Evolutionary conservation across 2,797 vertebrate species (phyloP), one percentile per base, ranked within the genome.

Genomic region (Caiman crocodilus): DNA sequence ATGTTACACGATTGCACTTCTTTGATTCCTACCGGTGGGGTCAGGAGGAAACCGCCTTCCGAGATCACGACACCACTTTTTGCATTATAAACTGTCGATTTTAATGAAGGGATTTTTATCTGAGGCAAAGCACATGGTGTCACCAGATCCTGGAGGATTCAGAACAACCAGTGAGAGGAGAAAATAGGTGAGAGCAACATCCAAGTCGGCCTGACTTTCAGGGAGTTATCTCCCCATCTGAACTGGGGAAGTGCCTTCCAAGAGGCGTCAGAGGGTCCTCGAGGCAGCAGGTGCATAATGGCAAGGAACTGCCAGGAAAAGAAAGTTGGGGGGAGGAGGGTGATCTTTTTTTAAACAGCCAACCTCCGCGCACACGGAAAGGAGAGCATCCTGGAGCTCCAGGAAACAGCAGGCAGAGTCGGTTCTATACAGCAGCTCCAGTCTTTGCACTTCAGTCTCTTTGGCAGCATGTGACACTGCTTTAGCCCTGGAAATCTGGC

Each of bases 401-500:
- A 50, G 42, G 42, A 50, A 50, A 50, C 42, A 10, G 42, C 42
- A 50, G 42, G 42, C 42, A 50, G 42, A 42, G 14, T 73, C 35
- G 3, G 15, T 73, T 73, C 69, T 25, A 80, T 91, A 5, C 30
- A 28, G 82, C 88, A 83, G 78, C 25, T 77, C 42, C 26, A 6
- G 21, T 32, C 58, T 82, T 67, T 84, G 76, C 21, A 1, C 59
- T 90, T 90, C 58, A 65, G 25, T 69, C 87, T 80, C 2, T 67
- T 89, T 94, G 94, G 94, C 93, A 93, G 93, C 93, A 95, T 90
- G 88, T 94, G 90, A 77, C 0, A 0, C 79, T 67, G 87, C 64
- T 63, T 77, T 1, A n/a, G 87, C 76, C 65, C 86, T 0, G 79
- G 50, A 73, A 57, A 57, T 84, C 92, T 95, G 95, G 94, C 87